Percentiles rank a stretch among this genome's conserved stretches.
These are phyloP conservation scores for Hippasteria phrygiana DNA, from an alignment of 53 echinoderm and acorn worm genomes.

Conservation along the genomic window DNA sequence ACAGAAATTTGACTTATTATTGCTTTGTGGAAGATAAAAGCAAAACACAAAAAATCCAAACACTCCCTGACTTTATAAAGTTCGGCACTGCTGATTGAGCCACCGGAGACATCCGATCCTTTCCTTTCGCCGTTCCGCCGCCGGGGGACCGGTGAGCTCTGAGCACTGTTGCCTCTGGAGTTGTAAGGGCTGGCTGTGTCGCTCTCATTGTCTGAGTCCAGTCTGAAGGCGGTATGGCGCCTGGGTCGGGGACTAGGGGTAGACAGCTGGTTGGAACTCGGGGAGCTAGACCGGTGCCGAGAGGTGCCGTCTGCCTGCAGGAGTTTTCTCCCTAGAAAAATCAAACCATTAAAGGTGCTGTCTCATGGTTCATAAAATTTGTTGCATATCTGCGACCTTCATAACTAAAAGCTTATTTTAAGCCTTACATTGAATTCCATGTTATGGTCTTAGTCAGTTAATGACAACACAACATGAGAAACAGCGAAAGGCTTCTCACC, in stretches of 20 bases:
- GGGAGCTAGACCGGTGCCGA: slow-evolving; percentile 68
- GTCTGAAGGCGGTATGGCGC: slow-evolving; percentile 27
- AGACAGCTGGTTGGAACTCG: slow-evolving; percentile 49
- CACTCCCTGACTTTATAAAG: slow-evolving; percentile 81
- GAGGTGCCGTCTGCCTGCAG: slow-evolving; percentile 33
- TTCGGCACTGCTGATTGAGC: slow-evolving; percentile 87
- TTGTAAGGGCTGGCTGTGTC: slow-evolving; percentile 85
- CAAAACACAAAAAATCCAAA: neutral
- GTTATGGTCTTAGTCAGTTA: too few relatives aligned
- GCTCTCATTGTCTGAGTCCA: slow-evolving; percentile 82
- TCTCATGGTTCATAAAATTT: too few relatives aligned
- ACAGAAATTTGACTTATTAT: too few relatives aligned
- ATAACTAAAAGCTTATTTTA: too few relatives aligned
- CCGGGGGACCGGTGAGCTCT: slow-evolving; percentile 73
- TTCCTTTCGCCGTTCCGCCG: slow-evolving; percentile 73
- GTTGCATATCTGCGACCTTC: too few relatives aligned
- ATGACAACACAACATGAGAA: too few relatives aligned
- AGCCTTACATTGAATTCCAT: too few relatives aligned
- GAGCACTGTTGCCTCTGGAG: slow-evolving; percentile 86
- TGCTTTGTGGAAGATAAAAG: too few relatives aligned
- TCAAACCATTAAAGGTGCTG: neutral
- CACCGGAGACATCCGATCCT: slow-evolving; percentile 85
- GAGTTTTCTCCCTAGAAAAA: slow-evolving; percentile 67
- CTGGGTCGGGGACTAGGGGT: slow-evolving; percentile 66
- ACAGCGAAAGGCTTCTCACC: slow-evolving; percentile 43